phyloP scores from a whole-genome alignment of 1,140 invertebrate genomes.

The Aphelinus atriplicis region DNA sequence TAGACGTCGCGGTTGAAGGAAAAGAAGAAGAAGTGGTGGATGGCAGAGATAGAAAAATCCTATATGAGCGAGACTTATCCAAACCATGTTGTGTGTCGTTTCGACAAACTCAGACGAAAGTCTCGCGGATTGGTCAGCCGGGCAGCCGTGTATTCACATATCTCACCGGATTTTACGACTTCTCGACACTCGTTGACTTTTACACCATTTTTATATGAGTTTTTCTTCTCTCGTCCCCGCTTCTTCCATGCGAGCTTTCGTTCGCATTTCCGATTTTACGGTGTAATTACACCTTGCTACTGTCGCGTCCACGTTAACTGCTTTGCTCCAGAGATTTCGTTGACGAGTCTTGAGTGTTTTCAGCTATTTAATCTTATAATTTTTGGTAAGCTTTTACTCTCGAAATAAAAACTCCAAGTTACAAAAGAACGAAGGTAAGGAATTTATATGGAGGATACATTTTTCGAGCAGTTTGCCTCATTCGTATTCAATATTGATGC shows the following conservation, averaged over 20 bases:
- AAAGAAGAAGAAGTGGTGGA: neutral
- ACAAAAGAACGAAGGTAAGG: too few species aligned
- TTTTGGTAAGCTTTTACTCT: too few species aligned
- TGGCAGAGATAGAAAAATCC: neutral
- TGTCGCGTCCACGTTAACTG: conserved; percentile 7
- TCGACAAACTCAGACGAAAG: neutral
- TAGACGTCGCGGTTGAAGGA: conserved; percentile 16
- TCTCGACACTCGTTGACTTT: conserved; percentile 34
- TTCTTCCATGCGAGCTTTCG: neutral
- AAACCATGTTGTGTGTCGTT: too few species aligned
- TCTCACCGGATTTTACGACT: conserved; percentile 30
- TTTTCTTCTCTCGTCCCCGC: conserved; percentile 15
- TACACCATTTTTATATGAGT: conserved; percentile 32
- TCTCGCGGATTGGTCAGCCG: conserved; percentile 7
- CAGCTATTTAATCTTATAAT: too few species aligned
- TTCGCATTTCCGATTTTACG: conserved; percentile 32
- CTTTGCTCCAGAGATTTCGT: too few species aligned
- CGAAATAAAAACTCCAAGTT: too few species aligned
- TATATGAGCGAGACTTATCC: neutral
- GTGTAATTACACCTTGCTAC: conserved; percentile 31
- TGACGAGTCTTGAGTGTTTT: too few species aligned
- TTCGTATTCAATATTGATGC: too few species aligned
- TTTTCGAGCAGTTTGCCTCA: too few species aligned
- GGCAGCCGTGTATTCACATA: conserved; percentile 31
- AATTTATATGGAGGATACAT: too few species aligned